Base-by-base conservation (phyloP, 1,140 invertebrate species). In the Brachionus angularis region DNA sequence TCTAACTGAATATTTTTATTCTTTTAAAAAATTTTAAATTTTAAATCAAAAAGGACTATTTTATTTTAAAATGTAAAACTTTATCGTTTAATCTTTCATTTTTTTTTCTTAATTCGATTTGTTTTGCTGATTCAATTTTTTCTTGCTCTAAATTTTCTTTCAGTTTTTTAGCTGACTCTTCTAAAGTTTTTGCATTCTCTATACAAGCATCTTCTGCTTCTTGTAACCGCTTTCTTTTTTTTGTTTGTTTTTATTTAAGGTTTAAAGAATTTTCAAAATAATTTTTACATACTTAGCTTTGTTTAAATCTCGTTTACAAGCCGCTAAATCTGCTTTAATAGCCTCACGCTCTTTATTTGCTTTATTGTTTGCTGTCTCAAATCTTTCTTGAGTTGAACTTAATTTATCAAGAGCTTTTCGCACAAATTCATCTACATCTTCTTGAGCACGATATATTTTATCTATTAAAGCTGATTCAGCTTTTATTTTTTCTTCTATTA, bases 401-500 rank as follows among this genome's bases (percentile, higher is more conserved):
- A 67, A 33, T 21, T 47, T 67, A 14, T 34, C 14, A 21, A 16
- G 33, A 21, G 62, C 39, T 34, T 67, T 67, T 27, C 21, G 23
- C 1, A 67, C 47, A 50, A 44, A 36, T 2, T 70, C n/a, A 8
- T 70, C 67, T 7, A 50, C 46, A n/a, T 70, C 47, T 21, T 18
- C 21, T 39, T 50, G 46, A 18, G 67, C 67, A 23, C 25, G 46
- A 25, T 52, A 23, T 2, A 70, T 42, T 52, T 52, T 50, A 14
- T 42, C 14, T 7, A 70, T 50, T 1, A 50, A 25, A 3, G 25
- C 18, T 14, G n/a, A 29, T 34, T 70, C 67, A 1, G 47, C 4
- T 27, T n/a, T 25, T 14, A 70, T 50, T 52, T 70, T 70, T 34
- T 70, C 29, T 7, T 29, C 46, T 21, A 70, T 70, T 27, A 70